A percentile compares a stretch with the other conserved stretches of the same genome.
These are phyloP conservation scores for Heterochromis multidens DNA, from an alignment of 2,113 vertebrate species.

Conservation along the genomic window DNA sequence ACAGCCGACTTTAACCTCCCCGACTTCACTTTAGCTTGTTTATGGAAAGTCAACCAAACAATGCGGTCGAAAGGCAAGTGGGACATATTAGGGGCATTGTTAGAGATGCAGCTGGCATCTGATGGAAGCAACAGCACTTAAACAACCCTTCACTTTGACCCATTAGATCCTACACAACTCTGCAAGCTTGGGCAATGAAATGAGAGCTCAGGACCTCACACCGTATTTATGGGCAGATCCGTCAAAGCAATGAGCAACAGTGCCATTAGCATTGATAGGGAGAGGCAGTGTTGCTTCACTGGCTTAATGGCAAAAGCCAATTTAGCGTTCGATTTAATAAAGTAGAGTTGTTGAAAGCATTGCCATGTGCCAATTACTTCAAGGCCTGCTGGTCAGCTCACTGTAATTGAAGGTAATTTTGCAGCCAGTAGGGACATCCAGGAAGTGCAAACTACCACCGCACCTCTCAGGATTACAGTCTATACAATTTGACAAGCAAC, in stretches of 20 bases:
- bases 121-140: constrained; percentile 56
- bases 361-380: constrained; percentile 60
- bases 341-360: constrained; percentile 48
- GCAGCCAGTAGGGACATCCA: constrained; percentile 20
- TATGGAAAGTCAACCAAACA: constrained; percentile 47
- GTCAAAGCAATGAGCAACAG: constrained; percentile 47
- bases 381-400: constrained; percentile 34
- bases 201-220: constrained; percentile 41
- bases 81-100: constrained; percentile 40
- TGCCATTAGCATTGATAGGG: constrained; percentile 37
- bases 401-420: constrained; percentile 49
- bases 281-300: constrained; percentile 27
- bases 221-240: constrained; percentile 50
- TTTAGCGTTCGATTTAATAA: constrained; percentile 52
- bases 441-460: constrained; percentile 8
- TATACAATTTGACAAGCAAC: not conserved
- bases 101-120: constrained; percentile 42
- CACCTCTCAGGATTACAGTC: constrained; percentile 6
- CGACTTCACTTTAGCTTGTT: constrained; percentile 41
- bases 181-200: constrained; percentile 41
- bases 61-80: constrained; percentile 29
- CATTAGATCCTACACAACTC: constrained; percentile 61
- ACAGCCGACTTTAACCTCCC: constrained; percentile 23
- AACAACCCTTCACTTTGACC: constrained; percentile 55
- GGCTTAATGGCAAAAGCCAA: constrained; percentile 45